Percentiles rank a stretch among this genome's conserved stretches.
phyloP scores from a whole-genome alignment of 2,888 invertebrate species.

The Andrena bucephala region DNA sequence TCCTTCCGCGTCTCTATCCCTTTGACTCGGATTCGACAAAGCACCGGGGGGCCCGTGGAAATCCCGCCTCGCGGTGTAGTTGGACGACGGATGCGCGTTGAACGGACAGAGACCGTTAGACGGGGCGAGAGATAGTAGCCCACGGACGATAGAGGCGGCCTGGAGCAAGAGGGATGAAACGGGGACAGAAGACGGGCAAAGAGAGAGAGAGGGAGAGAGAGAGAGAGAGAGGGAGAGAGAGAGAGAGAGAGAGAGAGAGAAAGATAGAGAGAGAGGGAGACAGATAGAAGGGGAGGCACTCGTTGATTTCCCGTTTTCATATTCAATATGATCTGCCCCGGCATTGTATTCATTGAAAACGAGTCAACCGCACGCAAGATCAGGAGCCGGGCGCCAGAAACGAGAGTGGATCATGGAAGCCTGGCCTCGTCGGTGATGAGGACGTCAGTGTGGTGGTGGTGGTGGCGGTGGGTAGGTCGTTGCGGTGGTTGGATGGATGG shows the following conservation, averaged over 20 bases:
- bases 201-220: conserved; percentile 5
- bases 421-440: conserved; percentile 69
- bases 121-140: background rate
- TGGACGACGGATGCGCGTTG: conserved; percentile 52
- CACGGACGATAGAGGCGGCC: conserved; percentile 22
- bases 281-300: conserved; percentile 72
- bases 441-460: conserved; percentile 61
- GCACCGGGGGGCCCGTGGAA: conserved; percentile 54
- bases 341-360: conserved; percentile 85
- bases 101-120: conserved; percentile 25
- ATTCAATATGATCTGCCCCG: conserved; percentile 84
- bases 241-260: conserved; percentile 14
- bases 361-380: conserved; percentile 85
- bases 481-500: conserved; percentile 78
- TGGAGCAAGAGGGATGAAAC: background rate
- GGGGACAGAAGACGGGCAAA: background rate
- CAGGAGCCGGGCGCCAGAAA: conserved; percentile 79
- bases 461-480: conserved; percentile 70
- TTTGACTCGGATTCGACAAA: conserved; percentile 70
- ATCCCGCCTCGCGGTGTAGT: conserved; percentile 59
- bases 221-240: conserved; percentile 8
- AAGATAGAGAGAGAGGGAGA: conserved; percentile 12
- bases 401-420: conserved; percentile 80
- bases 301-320: conserved; percentile 85
- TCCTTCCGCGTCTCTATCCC: conserved; percentile 46